Evolutionary conservation across 2,113 vertebrate species (phyloP).

Genomic region (Eupsittula cactorum): DNA sequence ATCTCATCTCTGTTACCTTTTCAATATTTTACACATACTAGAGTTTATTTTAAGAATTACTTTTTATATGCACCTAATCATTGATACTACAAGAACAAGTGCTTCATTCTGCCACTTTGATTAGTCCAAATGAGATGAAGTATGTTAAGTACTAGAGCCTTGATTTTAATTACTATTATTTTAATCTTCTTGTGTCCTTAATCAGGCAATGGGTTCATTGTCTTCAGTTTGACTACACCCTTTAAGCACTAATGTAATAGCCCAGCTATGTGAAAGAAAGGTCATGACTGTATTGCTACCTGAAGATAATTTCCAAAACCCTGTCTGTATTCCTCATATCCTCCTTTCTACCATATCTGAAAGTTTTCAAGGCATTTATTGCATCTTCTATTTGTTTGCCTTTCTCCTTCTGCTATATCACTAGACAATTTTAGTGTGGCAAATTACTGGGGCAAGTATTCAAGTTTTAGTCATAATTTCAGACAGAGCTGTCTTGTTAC

Average conservation of each 20-base stretch:
- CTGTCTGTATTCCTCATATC: not conserved
- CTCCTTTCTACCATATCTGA: not conserved
- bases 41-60: not conserved
- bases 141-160: not conserved
- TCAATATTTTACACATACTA: not conserved
- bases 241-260: not conserved
- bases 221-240: not conserved
- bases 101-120: not conserved
- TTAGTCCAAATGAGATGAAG: conserved; percentile 12
- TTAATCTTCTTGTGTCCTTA: not conserved
- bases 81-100: not conserved
- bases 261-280: not conserved
- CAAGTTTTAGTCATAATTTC: not conserved
- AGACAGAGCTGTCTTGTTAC: not conserved
- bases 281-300: not conserved
- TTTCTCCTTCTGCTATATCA: not conserved
- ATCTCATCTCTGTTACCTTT: not conserved
- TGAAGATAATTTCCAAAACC: not conserved
- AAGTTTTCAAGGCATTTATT: not conserved
- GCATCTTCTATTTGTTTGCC: not conserved
- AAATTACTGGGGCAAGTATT: not conserved
- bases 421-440: not conserved
- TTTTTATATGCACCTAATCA: not conserved
- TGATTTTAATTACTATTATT: conserved; percentile 7
- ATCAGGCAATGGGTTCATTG: not conserved